A percentile compares a stretch with the other conserved stretches of the same genome.
phyloP scores from a whole-genome alignment of 2,113 vertebrate genomes.

The Microcebus lehilahytsara region DNA sequence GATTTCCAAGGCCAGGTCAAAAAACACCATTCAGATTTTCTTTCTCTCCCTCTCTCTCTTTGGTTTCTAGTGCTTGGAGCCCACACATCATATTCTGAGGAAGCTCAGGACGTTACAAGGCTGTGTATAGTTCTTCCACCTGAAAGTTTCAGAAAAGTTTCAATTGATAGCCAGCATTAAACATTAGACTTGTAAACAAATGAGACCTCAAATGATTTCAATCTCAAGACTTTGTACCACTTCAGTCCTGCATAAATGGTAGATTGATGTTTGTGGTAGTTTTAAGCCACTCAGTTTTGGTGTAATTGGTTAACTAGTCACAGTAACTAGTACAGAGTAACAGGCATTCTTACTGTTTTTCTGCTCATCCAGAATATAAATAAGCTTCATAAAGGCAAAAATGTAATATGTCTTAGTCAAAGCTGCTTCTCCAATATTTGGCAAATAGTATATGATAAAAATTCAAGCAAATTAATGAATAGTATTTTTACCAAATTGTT shows the following conservation, averaged over 20 bases:
- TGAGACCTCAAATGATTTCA: background rate
- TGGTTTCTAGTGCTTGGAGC: background rate
- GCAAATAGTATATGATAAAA: background rate
- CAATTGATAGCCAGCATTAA: background rate
- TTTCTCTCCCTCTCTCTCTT: fast-evolving
- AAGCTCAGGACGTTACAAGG: background rate
- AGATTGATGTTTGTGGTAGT: background rate
- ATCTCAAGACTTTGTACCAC: background rate
- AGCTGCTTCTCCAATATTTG: background rate
- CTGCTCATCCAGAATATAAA: background rate
- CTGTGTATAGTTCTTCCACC: background rate
- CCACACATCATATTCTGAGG: background rate
- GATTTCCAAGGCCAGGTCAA: background rate
- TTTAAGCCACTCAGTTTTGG: background rate
- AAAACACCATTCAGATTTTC: background rate
- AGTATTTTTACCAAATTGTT: background rate
- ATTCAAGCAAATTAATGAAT: background rate
- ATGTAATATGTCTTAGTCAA: background rate
- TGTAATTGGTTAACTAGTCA: background rate
- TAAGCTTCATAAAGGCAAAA: background rate
- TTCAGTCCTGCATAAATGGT: background rate
- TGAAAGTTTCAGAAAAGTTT: background rate
- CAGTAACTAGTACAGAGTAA: background rate
- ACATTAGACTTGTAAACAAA: background rate
- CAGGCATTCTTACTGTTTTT: background rate